Percentiles rank a stretch among this genome's conserved stretches.
Conservation (phyloP, 2,888 invertebrate species). For the Anarsia innoxiella region DNA sequence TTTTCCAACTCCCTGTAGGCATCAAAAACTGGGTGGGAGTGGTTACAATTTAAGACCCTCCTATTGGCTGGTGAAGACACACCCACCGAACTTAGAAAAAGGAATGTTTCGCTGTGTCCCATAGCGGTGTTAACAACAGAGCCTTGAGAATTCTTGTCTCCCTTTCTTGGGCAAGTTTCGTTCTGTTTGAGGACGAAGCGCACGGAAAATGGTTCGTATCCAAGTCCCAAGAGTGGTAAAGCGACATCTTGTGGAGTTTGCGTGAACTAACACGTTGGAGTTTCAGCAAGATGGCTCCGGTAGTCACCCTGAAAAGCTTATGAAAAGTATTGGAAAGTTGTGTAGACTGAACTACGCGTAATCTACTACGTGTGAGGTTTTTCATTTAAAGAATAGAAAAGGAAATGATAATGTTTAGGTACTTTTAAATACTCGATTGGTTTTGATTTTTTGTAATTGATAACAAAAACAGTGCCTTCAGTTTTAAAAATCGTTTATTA, state of each 20-base stretch:
- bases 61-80: slow-evolving; percentile 57
- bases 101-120: slow-evolving; percentile 48
- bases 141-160: slow-evolving; percentile 71
- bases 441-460: slow-evolving; percentile 5
- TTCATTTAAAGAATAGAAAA: no score
- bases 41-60: slow-evolving; percentile 45
- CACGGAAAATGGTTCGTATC: slow-evolving; percentile 53
- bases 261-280: slow-evolving; percentile 32
- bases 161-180: slow-evolving; percentile 57
- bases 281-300: slow-evolving; percentile 56
- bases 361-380: no score
- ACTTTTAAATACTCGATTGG: no score
- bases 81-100: slow-evolving; percentile 57
- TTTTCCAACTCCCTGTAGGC: slow-evolving; percentile 72
- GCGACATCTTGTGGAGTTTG: slow-evolving; percentile 42
- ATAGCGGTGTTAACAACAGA: slow-evolving; percentile 38
- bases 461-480: no score
- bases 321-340: slow-evolving; percentile 7
- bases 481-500: no score
- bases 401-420: no score
- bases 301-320: slow-evolving; percentile 28
- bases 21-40: slow-evolving; percentile 66
- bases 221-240: slow-evolving; percentile 38
- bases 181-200: slow-evolving; percentile 64
- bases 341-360: no score